Conservation (phyloP, 2,113 vertebrate species). For the Hepsetus odoe region DNA sequence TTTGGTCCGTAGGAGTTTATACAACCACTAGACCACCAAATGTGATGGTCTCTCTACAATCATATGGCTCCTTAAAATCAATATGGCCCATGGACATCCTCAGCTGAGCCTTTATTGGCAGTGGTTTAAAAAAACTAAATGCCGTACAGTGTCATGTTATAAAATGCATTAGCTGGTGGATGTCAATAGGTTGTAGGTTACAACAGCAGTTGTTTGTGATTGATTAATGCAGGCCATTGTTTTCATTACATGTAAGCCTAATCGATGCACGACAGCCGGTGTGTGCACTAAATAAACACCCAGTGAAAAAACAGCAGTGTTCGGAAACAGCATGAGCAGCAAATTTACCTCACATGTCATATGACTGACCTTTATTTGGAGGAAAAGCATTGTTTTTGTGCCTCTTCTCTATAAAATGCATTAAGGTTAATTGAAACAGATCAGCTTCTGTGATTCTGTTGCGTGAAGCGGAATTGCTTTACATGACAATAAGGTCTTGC, state of each 20-base stretch:
- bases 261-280: constrained; percentile 23
- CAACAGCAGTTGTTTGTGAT: constrained; percentile 35
- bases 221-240: constrained; percentile 29
- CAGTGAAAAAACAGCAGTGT: neutral
- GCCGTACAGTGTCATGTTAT: constrained; percentile 18
- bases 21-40: constrained; percentile 4
- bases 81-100: neutral
- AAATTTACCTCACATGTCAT: constrained; percentile 7
- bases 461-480: too few species aligned
- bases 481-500: too few species aligned
- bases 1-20: neutral
- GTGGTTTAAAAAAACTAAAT: constrained; percentile 17
- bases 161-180: neutral
- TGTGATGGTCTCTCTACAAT: neutral
- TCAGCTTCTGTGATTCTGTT: too few species aligned
- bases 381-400: neutral
- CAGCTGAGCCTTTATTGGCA: constrained; percentile 8
- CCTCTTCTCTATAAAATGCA: neutral
- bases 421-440: too few species aligned
- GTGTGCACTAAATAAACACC: neutral
- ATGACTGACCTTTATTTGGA: too few species aligned
- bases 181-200: constrained; percentile 49
- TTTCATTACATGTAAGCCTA: constrained; percentile 34
- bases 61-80: neutral
- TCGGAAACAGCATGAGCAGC: neutral